Evolutionary conservation across 2,113 vertebrate genomes (phyloP).

Genomic region (Cebus imitator): DNA sequence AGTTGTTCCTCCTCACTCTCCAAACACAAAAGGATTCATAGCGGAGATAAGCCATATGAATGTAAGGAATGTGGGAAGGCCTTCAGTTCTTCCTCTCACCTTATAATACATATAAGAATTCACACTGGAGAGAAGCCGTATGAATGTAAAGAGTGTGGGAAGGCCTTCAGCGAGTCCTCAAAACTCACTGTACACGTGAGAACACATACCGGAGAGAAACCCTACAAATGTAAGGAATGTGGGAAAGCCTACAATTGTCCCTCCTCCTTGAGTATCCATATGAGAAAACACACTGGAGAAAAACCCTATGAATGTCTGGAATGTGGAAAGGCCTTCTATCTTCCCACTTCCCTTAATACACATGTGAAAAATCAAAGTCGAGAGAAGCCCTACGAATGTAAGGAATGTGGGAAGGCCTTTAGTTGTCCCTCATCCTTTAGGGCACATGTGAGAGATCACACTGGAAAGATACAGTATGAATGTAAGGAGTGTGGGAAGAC

Average conservation of each 20-base stretch:
- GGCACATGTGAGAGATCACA: conserved; percentile 20
- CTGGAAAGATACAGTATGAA: conserved; percentile 36
- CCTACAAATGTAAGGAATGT: conserved; percentile 72
- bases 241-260: conserved; percentile 68
- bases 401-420: conserved; percentile 67
- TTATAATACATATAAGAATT: conserved; percentile 68
- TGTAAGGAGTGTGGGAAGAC: conserved; percentile 69
- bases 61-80: conserved; percentile 76
- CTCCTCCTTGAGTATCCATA: conserved; percentile 65
- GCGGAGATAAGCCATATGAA: conserved; percentile 70
- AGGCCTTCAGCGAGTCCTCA: conserved; percentile 68
- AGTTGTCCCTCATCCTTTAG: conserved; percentile 55
- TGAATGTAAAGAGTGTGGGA: conserved; percentile 70
- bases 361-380: conserved; percentile 86
- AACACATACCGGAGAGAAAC: conserved; percentile 70
- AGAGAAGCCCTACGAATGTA: conserved; percentile 70
- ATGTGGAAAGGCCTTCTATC: conserved; percentile 86
- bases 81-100: conserved; percentile 68
- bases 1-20: conserved; percentile 66
- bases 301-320: conserved; percentile 84
- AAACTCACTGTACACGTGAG: conserved; percentile 63
- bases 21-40: conserved; percentile 71
- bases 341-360: conserved; percentile 84
- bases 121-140: conserved; percentile 75
- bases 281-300: conserved; percentile 72